Conservation (phyloP, 1,140 invertebrate genomes). For the Carposina sasakii region DNA sequence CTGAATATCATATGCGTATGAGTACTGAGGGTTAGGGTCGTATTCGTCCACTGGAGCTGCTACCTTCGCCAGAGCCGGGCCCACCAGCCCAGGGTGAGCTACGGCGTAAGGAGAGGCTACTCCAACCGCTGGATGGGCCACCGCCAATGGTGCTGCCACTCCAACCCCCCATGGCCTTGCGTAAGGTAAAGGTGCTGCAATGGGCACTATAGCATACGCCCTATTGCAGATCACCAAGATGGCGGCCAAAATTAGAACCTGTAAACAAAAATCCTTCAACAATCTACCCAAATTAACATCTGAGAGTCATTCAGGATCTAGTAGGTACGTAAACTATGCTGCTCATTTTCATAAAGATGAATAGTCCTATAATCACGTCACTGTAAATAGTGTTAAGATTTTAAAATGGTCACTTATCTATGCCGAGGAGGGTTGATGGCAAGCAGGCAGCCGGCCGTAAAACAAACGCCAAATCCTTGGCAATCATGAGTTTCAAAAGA, state of each 20-base stretch:
- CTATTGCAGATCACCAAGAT: slow-evolving; percentile 41
- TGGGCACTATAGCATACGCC: slow-evolving; percentile 35
- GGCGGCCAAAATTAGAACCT: slow-evolving; percentile 43
- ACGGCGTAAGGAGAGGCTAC: background rate
- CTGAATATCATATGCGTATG: slow-evolving; percentile 79
- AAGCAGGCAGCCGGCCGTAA: too few species aligned
- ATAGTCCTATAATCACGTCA: too few species aligned
- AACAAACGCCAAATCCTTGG: too few species aligned
- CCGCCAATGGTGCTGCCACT: slow-evolving; percentile 27
- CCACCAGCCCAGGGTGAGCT: slow-evolving; percentile 12
- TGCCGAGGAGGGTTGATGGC: too few species aligned
- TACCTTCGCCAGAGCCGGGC: slow-evolving; percentile 31
- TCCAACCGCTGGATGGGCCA: background rate
- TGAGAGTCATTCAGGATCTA: too few species aligned
- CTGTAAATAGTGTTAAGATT: too few species aligned
- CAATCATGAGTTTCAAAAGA: too few species aligned
- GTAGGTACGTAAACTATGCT: too few species aligned
- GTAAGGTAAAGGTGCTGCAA: slow-evolving; percentile 14
- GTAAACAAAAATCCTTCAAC: slow-evolving; percentile 8
- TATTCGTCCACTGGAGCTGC: slow-evolving; percentile 69
- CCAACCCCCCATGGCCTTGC: slow-evolving; percentile 3
- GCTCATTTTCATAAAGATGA: too few species aligned
- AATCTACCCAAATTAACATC: too few species aligned
- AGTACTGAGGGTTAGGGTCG: slow-evolving; percentile 78
- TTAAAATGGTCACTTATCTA: too few species aligned